Evolutionary conservation across 2,797 vertebrate genomes (phyloP).

Genomic region (Eulemur albifrons): DNA sequence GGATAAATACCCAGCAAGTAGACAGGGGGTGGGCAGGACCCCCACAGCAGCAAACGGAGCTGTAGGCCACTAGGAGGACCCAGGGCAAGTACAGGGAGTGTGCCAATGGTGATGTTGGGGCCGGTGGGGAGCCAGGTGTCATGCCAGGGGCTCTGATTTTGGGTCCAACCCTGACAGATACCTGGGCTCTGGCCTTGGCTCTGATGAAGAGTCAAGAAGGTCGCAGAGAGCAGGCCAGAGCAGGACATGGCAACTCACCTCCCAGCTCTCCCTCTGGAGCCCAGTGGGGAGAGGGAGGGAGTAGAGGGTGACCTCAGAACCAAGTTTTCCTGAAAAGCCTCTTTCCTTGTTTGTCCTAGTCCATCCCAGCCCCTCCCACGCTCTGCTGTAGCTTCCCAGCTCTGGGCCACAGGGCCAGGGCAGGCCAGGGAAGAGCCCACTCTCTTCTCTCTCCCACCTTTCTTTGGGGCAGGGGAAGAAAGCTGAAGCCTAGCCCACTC

Average conservation of each 20-base stretch:
- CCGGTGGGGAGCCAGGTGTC: background rate
- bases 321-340: conserved; percentile 80
- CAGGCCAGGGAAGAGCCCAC: background rate
- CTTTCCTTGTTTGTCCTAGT: conserved; percentile 53
- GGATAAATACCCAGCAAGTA: background rate
- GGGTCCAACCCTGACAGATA: background rate
- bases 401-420: conserved; percentile 13
- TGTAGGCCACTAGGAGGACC: background rate
- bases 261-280: background rate
- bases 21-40: background rate
- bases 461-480: background rate
- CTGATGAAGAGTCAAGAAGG: background rate
- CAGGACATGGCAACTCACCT: background rate
- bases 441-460: background rate
- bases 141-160: background rate
- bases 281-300: background rate
- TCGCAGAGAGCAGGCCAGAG: background rate
- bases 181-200: background rate
- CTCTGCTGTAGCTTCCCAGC: conserved; percentile 4
- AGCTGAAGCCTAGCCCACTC: background rate
- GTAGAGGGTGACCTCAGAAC: conserved; percentile 47
- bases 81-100: background rate
- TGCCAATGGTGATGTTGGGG: background rate
- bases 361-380: conserved; percentile 59
- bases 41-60: background rate